phyloP scores from a whole-genome alignment of 2,113 vertebrate species.

The Cairina moschata region DNA sequence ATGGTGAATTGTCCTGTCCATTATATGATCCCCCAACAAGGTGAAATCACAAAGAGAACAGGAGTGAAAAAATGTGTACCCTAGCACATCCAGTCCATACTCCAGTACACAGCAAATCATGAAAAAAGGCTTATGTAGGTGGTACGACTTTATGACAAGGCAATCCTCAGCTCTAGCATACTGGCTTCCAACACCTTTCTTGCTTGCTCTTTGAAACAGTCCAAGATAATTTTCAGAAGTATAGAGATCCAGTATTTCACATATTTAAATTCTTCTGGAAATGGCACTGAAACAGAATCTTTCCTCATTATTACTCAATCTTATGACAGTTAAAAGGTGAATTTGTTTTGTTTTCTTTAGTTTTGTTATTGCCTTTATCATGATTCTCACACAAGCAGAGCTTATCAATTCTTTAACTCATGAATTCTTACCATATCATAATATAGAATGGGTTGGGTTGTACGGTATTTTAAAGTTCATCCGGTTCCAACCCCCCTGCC shows the following conservation, averaged over 20 bases:
- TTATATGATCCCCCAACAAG: neutral
- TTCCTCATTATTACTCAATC: neutral
- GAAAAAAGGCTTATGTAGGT: neutral
- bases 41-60: neutral
- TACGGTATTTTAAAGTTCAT: too few relatives aligned
- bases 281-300: neutral
- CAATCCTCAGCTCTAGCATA: neutral
- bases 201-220: neutral
- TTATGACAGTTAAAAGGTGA: neutral
- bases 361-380: neutral
- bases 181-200: neutral
- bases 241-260: neutral
- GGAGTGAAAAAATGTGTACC: neutral
- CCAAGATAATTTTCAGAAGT: neutral
- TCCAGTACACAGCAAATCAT: neutral
- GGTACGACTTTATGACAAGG: too few relatives aligned
- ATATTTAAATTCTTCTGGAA: neutral
- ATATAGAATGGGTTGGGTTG: too few relatives aligned
- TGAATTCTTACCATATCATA: neutral
- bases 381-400: neutral
- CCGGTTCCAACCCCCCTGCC: too few relatives aligned
- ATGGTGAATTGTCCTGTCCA: neutral
- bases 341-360: neutral
- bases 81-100: neutral
- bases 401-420: neutral